Evolutionary conservation across 2,888 invertebrate genomes (phyloP).

Genomic region (Tromatobia lineatoria): DNA sequence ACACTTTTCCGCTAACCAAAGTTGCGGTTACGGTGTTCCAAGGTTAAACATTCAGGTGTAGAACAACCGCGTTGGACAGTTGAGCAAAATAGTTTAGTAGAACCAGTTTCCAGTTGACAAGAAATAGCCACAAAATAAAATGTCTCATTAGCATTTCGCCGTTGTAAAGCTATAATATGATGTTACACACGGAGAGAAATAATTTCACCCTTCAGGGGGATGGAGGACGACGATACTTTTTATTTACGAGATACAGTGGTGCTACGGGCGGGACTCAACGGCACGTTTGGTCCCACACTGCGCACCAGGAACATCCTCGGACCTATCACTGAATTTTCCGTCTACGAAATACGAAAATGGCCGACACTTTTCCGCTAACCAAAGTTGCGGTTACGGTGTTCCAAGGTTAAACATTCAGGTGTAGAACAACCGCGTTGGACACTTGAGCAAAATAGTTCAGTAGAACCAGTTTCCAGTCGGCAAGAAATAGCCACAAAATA

Average conservation of each 20-base stretch:
- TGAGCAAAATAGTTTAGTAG: too few relatives aligned
- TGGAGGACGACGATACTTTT: constrained; percentile 73
- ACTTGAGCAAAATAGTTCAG: too few relatives aligned
- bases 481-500: too few relatives aligned
- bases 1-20: constrained; percentile 5
- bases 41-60: not conserved
- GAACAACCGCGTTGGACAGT: too few relatives aligned
- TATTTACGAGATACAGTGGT: constrained; percentile 72
- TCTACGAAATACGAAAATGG: constrained; percentile 47
- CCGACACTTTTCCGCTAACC: constrained; percentile 13
- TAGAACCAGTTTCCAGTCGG: too few relatives aligned
- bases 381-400: not conserved
- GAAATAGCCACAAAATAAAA: too few relatives aligned
- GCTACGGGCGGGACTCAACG: constrained; percentile 27
- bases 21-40: not conserved
- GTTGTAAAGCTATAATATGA: too few relatives aligned
- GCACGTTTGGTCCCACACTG: constrained; percentile 35
- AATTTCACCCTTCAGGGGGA: constrained; percentile 56
- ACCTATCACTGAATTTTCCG: constrained; percentile 55
- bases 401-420: not conserved
- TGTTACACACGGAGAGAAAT: too few relatives aligned
- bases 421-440: not conserved
- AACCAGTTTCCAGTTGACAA: too few relatives aligned
- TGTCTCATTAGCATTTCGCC: too few relatives aligned
- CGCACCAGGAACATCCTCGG: constrained; percentile 20